Evolutionary conservation across 2,113 vertebrate genomes (phyloP), one percentile per base, ranked within the genome.

Genomic region (Sorex araneus): DNA sequence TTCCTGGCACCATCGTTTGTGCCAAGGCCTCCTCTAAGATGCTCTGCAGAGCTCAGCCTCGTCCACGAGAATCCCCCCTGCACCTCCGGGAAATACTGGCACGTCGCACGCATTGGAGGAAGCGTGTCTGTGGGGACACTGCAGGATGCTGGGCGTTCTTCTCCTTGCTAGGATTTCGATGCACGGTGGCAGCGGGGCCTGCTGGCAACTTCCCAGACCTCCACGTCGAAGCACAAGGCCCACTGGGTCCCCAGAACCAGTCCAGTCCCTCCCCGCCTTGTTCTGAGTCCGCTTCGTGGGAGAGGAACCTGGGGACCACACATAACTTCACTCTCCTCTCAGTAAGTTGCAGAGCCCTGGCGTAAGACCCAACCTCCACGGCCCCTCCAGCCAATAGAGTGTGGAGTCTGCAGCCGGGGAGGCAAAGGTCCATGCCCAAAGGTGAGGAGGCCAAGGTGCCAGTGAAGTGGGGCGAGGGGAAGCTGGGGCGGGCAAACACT

Each of bases 1-100:
- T 92, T 78, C 74, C 74, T 89, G 77, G 36, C 40, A 87, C 70
- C 50, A 70, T 60, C 50, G 92, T 77, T 71, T 81, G 81, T 87
- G 36, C 21, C 54, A 60, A 19, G 18, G 18, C 82, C 77, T 91
- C 60, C n/a, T 80, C 36, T n/a, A 79, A 90, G 43, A 36, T 18
- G 78, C 32, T 47, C 21, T 60, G 57, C 57, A 63, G 34, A 73
- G 47, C 32, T 30, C 9, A 6, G 2, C 47, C 78, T 84, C 54
- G 47, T 43, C 50, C 60, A 18, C 34, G 11, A 66, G 90, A 30
- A 63, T 87, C 10, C 50, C 32, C 64, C 63, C 12, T 93, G 25
- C 50, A 63, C 34, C 71, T 45, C 25, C 27, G 66, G 85, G 47
- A 69, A 77, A 60, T 93, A 73, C 69, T 60, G 34, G 45, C 10